A percentile compares a stretch with the other conserved stretches of the same genome.
Evolutionary conservation across 2,888 invertebrate genomes (phyloP).

Genomic region (Drosophila yooni): DNA sequence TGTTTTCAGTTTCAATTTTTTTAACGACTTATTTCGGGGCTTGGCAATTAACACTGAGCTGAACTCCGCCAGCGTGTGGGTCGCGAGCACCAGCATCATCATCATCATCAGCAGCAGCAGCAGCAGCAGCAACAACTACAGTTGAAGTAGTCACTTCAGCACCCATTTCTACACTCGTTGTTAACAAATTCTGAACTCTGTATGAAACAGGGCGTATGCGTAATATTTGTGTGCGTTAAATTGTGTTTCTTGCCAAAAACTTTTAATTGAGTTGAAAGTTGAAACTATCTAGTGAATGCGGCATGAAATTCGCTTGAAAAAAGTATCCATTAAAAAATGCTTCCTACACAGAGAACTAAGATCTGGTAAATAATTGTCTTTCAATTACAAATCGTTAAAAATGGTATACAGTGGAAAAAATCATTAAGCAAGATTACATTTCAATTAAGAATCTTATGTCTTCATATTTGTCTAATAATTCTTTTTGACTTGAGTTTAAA

Average conservation of each 20-base stretch:
- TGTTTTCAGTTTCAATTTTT: constrained; percentile 43
- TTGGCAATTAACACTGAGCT: constrained; percentile 78
- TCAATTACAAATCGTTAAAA: background rate
- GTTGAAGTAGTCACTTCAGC: constrained; percentile 16
- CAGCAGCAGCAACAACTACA: background rate
- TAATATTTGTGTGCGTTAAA: constrained; percentile 32
- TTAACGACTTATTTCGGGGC: constrained; percentile 56
- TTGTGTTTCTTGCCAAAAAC: constrained; percentile 1
- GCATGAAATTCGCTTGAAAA: background rate
- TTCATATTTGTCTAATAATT: background rate
- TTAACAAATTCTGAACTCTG: constrained; percentile 52
- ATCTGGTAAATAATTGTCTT: background rate
- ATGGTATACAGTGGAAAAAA: background rate
- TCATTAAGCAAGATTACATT: background rate
- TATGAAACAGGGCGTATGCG: constrained; percentile 61
- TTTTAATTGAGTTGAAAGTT: constrained; percentile 7
- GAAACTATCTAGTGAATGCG: background rate
- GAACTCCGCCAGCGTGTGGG: constrained; percentile 70
- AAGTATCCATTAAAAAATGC: background rate
- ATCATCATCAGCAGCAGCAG: background rate
- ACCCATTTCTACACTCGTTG: constrained; percentile 18
- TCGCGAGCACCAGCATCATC: constrained; percentile 42
- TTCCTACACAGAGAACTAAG: background rate
- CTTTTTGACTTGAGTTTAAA: no score
- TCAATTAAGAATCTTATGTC: background rate